Evolutionary conservation across 2,888 invertebrate genomes (phyloP), one percentile per base, ranked within the genome.

Genomic region (Phania funesta): DNA sequence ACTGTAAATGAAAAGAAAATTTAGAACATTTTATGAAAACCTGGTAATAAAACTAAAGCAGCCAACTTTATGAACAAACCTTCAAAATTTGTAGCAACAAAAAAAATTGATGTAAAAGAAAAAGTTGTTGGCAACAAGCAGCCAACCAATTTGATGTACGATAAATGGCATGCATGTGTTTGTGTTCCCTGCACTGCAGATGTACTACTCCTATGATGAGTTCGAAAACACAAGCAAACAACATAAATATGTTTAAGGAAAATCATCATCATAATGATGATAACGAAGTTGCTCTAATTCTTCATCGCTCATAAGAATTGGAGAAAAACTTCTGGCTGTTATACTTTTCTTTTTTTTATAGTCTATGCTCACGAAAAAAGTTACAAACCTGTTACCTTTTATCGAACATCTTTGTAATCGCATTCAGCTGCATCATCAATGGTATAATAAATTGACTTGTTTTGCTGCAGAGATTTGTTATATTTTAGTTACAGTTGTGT

Each of bases 251-350:
- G n/a, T 46, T 32, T 52, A 9, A 44, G 16, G 16, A 74, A 46
- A 52, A 46, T 32, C 73, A 35, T 52, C 41, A 29, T 67, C 32
- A 70, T 58, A 22, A 26, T 52, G 22, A 64, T 71, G 46, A 70
- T 46, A 44, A 77, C 29, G 77, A 73, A 56, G 81, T 68, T 77
- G 77, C 73, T 81, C 81, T 64, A 81, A 68, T 77, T 81, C 77
- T 73, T 54, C 50, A 38, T 54, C 32, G 52, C 52, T 52, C 29
- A 29, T 29, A 71, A 64, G 64, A 56, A 70, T 54, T 46, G 35
- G 32, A 52, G 32, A 52, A 65, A 44, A 68, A 18, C 24, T 67
- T 44, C 50, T 52, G 50, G 20, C 52, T 60, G 58, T 68, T 68
- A 68, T 68, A 46, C 5, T 20, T 68, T 68, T 41, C 2, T 41